Evolutionary conservation across 2,888 invertebrate genomes (phyloP), one percentile per base, ranked within the genome.

Genomic region (Phengaris alcon): DNA sequence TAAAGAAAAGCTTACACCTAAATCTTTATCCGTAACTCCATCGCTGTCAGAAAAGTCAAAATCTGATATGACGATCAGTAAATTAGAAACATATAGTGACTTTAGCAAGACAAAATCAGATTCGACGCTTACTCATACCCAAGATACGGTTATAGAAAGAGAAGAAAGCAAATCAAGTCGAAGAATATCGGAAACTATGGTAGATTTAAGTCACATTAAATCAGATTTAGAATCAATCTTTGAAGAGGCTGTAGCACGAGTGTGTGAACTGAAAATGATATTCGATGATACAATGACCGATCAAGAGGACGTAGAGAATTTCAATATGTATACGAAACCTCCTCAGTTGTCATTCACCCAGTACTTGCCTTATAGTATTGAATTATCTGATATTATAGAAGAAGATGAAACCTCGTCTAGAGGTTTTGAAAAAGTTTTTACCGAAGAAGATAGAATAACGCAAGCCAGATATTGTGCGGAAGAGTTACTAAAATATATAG

Each of bases 81-180:
- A 87, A 80, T 79, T 93, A 51, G 93, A 91, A 79, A 93, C 91
- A 0, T 88, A 87, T 51, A 92, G 91, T 76, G 93, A 93, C 77
- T 88, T 93, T 15, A 93, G 91, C 76, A 93, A 91, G 79, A 93
- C 93, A 0, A 93, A 93, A 85, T 93, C 93, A 0, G 93, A 93
- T 79, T 91, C 92, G 0, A 93, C 93, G 0, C 78, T 93, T 35
- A 93, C 92, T 0, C 91, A 91, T 22, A 93, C 93, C 0, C 90
- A 88, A 82, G 93, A 93, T 13, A 93, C 93, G 0, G 91, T 93
- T 0, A 88, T 93, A 78, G 91, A 93, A n/a, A 85, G 83, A 81
- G 88, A 87, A 15, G 87, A 86, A 48, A 78, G 78, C 75, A 85
- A 80, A 76, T 84, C 86, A 2, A 86, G 85, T 10, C 81, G 93